phyloP scores from a whole-genome alignment of 2,113 vertebrate species.

The Poeciliopsis occidentalis region DNA sequence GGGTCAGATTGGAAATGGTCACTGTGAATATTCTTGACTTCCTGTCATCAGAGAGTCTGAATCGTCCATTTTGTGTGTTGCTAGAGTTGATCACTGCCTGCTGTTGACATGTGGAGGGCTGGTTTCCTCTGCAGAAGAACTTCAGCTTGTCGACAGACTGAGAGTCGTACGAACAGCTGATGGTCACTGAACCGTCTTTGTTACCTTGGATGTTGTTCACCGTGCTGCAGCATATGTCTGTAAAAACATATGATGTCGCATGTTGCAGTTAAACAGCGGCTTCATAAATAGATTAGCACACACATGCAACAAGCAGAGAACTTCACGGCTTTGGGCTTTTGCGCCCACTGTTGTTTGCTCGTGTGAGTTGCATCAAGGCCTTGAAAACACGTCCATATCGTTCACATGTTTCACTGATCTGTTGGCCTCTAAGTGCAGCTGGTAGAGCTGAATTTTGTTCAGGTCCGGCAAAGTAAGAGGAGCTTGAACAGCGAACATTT shows the following conservation, averaged over 20 bases:
- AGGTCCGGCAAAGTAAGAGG: too few species aligned
- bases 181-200: slow-evolving; percentile 5
- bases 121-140: slow-evolving; percentile 43
- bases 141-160: slow-evolving; percentile 8
- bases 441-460: too few species aligned
- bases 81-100: slow-evolving; percentile 25
- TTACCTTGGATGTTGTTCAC: background rate
- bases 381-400: too few species aligned
- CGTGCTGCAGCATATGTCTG: slow-evolving; percentile 44
- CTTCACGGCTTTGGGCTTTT: too few species aligned
- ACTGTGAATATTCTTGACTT: background rate
- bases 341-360: too few species aligned
- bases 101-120: slow-evolving; percentile 31
- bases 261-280: background rate
- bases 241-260: background rate
- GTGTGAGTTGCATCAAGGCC: too few species aligned
- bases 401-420: too few species aligned
- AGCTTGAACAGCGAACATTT: too few species aligned
- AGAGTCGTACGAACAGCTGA: slow-evolving; percentile 11
- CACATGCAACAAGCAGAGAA: too few species aligned
- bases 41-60: background rate
- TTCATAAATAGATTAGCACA: background rate
- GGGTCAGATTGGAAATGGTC: background rate
- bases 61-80: background rate
- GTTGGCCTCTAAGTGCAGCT: too few species aligned